Conservation (phyloP, 2,888 invertebrate genomes). For the Onthophagus sagittarius region DNA sequence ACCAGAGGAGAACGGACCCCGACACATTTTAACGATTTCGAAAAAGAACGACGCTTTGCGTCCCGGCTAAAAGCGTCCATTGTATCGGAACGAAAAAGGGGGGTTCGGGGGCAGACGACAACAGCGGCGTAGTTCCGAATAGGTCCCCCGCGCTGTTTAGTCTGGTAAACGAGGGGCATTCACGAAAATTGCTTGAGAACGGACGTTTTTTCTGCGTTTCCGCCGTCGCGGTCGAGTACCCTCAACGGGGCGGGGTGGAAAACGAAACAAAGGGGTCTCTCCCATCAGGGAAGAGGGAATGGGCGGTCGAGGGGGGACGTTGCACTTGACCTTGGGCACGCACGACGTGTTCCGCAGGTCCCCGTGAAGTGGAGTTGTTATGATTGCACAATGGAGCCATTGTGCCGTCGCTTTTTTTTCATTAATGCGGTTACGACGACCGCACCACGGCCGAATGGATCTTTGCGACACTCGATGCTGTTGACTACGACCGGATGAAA, state of each 20-base stretch:
- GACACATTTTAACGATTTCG: background rate
- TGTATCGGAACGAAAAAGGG: background rate
- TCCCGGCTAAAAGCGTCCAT: background rate
- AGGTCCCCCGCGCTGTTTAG: background rate
- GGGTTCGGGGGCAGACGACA: background rate
- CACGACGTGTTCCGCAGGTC: slow-evolving; percentile 1
- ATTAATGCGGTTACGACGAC: background rate
- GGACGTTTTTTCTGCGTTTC: slow-evolving; percentile 6
- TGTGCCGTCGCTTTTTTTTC: background rate
- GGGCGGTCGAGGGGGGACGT: slow-evolving; percentile 1
- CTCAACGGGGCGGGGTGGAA: background rate
- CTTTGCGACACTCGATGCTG: background rate
- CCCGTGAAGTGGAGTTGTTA: background rate
- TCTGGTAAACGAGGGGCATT: slow-evolving; percentile 6
- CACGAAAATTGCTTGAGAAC: slow-evolving; percentile 3
- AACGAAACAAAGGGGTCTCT: background rate
- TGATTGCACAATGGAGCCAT: slow-evolving; percentile 3
- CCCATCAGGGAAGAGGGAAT: background rate
- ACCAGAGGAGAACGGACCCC: background rate
- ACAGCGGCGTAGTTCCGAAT: background rate
- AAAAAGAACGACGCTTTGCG: background rate
- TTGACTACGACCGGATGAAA: background rate
- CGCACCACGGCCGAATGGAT: background rate
- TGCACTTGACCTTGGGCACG: slow-evolving; percentile 9
- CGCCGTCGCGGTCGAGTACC: slow-evolving; percentile 2